A percentile compares a stretch with the other conserved stretches of the same genome.
Evolutionary conservation across 2,888 invertebrate genomes (phyloP).

Genomic region (Drosophila antonietae): DNA sequence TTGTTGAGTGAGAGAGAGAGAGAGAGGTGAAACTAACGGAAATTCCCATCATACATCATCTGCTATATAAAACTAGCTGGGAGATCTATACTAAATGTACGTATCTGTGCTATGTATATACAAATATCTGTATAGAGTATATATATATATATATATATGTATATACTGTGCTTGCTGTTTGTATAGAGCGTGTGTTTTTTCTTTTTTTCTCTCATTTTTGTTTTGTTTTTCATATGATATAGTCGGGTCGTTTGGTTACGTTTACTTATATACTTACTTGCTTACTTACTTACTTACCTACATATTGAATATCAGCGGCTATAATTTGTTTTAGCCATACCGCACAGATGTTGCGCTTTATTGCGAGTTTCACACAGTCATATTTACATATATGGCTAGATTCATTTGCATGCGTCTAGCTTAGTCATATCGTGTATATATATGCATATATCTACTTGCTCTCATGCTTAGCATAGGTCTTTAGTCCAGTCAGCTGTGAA

Average conservation of each 20-base stretch:
- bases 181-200: conserved; percentile 14
- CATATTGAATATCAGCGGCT: conserved; percentile 39
- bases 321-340: conserved; percentile 51
- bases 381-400: conserved; percentile 58
- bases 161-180: conserved; percentile 10
- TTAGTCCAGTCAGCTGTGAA: conserved; percentile 42
- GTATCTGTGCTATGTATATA: neutral
- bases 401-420: conserved; percentile 57
- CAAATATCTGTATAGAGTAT: neutral
- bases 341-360: conserved; percentile 59
- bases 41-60: conserved; percentile 76
- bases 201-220: neutral
- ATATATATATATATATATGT: neutral
- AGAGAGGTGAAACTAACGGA: conserved; percentile 61
- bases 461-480: conserved; percentile 22
- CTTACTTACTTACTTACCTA: conserved; percentile 34
- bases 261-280: conserved; percentile 19
- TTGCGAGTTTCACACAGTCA: conserved; percentile 30
- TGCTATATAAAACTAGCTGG: conserved; percentile 56
- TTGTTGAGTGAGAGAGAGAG: conserved; percentile 42
- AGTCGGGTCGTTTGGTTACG: conserved; percentile 38
- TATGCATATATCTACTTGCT: neutral
- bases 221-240: conserved; percentile 23
- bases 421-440: conserved; percentile 51
- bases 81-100: conserved; percentile 40